Evolutionary conservation across 2,888 invertebrate species (phyloP).

Genomic region (Norana najaformis): DNA sequence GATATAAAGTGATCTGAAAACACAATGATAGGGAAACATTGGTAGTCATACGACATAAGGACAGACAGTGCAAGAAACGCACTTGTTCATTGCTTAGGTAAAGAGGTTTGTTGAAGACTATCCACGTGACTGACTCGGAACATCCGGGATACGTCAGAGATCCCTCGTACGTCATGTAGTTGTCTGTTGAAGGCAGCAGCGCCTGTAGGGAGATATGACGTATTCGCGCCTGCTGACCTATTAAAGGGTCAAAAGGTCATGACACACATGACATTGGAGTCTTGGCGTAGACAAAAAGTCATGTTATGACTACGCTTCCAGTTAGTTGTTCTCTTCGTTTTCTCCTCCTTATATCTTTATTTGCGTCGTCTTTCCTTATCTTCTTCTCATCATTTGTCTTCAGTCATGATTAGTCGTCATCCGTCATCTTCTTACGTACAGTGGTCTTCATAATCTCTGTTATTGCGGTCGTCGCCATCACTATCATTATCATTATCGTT

Average conservation of each 20-base stretch:
- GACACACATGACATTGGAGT: neutral
- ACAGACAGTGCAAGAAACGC: constrained; percentile 51
- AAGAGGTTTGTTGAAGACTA: constrained; percentile 95
- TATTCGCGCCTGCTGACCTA: constrained; percentile 42
- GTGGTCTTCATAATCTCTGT: too few relatives aligned
- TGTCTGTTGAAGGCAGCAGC: constrained; percentile 43
- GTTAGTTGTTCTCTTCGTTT: too few relatives aligned
- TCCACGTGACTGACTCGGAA: constrained; percentile 99
- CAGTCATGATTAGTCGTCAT: too few relatives aligned
- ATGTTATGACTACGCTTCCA: too few relatives aligned
- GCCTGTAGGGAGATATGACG: constrained; percentile 43
- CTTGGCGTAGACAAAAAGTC: too few relatives aligned
- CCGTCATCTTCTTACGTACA: too few relatives aligned
- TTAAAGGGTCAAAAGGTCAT: neutral
- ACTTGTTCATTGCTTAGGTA: constrained; percentile 96
- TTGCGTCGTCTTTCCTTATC: too few relatives aligned
- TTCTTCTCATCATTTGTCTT: too few relatives aligned
- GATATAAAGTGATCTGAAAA: too few relatives aligned
- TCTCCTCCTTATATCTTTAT: too few relatives aligned
- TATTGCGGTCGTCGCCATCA: too few relatives aligned
- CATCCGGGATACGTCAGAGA: constrained; percentile 95
- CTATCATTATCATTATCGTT: too few relatives aligned
- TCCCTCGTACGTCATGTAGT: constrained; percentile 94
- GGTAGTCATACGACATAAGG: neutral
- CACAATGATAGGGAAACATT: neutral